Base-by-base conservation (phyloP, 2,888 invertebrate genomes). In the Hoplodrina ambigua region DNA sequence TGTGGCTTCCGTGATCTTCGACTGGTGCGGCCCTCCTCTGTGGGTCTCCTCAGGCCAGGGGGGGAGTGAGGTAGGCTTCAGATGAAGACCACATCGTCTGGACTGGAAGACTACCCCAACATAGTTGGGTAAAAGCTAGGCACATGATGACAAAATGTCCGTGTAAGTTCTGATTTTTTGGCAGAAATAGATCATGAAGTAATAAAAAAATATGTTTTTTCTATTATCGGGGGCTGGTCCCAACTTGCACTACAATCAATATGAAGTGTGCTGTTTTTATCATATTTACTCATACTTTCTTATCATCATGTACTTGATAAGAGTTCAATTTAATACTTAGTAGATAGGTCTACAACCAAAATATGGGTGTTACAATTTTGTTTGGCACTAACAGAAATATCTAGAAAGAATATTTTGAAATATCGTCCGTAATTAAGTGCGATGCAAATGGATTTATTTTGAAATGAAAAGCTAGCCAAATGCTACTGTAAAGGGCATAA, bases 301-400 rank as follows among this genome's bases (percentile, higher is more conserved):
- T 72, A 71, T 72, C 69, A 33, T n/a, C 20, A 41, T 30, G 25
- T 13, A 41, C 25, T 1, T 58, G 75, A 67, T 72, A 72, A 44
- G 5, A 19, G 13, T 17, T 67, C 13, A 15, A 49, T 58, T 33
- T 25, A 49, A 67, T 57, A 65, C 0, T 4, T 1, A 15, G 37
- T 49, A 30, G n/a, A 37, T 11, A 66, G 37, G 37, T 37, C 8
- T 41, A 13, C 46, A 49, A 30, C 4, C 37, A 20, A 49, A 41
- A 25, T 54, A 25, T n/a, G 3, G 30, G 44, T n/a, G 15, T 3
- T 8, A 54, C 11, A 17, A 55, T 64, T 30, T 54, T 50, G 37
- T 55, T 54, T 66, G 10, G 7, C 8, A 49, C 8, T 46, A 8
- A 55, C 37, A 37, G 58, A 68, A 52, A 20, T 37, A 25, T 68